Conservation (phyloP, 1,140 invertebrate genomes). For the Oncopeltus fasciatus region DNA sequence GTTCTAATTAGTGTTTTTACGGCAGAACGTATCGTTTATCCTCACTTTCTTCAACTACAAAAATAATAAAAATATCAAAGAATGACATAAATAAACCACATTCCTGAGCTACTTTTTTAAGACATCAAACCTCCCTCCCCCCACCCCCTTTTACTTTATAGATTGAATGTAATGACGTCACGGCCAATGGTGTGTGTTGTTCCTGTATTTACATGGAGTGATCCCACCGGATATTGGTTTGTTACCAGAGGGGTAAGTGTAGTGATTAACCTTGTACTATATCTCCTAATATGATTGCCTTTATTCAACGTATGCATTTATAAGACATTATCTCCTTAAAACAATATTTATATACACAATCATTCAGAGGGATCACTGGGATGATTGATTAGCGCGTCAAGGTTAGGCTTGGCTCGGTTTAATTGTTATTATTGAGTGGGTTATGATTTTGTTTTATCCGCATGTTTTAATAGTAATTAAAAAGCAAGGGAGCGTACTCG, state of each 20-base stretch:
- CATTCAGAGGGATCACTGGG: neutral
- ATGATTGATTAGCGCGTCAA: neutral
- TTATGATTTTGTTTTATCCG: no score
- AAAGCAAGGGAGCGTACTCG: neutral
- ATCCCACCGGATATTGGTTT: conserved; percentile 16
- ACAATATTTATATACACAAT: no score
- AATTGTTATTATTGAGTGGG: neutral
- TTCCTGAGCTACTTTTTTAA: no score
- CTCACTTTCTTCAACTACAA: no score
- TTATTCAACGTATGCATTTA: no score
- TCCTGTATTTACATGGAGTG: conserved; percentile 16
- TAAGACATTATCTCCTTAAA: no score
- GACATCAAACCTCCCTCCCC: conserved; percentile 3
- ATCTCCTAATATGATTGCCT: no score
- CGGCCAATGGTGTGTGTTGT: conserved; percentile 16
- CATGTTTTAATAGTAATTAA: neutral
- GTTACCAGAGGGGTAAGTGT: conserved; percentile 7
- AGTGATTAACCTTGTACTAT: no score
- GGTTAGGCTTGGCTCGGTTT: neutral
- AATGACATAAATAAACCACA: no score
- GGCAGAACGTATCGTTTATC: neutral
- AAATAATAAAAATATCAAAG: no score
- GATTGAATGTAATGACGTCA: conserved; percentile 18
- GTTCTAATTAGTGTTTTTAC: neutral
- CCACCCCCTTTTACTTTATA: conserved; percentile 7